phyloP scores from a whole-genome alignment of 1,140 invertebrate species.

The Chironomus tepperi region DNA sequence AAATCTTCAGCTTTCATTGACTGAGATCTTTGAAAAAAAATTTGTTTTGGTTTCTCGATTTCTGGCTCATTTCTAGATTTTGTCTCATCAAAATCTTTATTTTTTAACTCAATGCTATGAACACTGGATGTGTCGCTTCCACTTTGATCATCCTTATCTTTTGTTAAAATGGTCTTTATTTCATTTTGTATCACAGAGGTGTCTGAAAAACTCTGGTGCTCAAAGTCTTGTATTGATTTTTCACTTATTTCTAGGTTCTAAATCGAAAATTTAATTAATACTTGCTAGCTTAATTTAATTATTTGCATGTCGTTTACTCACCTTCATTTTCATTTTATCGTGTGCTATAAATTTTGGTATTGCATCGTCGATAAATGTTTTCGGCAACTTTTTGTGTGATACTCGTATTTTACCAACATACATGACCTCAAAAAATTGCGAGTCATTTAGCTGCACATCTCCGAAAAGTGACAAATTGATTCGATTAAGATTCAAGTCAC shows the following conservation, averaged over 20 bases:
- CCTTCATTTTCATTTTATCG: constrained; percentile 40
- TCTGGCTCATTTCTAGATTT: not conserved
- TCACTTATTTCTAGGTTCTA: not conserved
- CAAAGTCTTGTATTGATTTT: not conserved
- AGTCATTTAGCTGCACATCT: constrained; percentile 72
- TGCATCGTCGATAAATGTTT: constrained; percentile 83
- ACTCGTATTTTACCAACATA: constrained; percentile 84
- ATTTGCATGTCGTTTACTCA: not conserved
- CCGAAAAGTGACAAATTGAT: constrained; percentile 53
- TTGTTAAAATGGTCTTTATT: too few relatives aligned
- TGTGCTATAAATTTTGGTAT: constrained; percentile 72
- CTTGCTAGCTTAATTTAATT: not conserved
- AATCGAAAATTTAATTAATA: too few relatives aligned
- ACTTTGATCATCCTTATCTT: not conserved
- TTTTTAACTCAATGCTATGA: not conserved
- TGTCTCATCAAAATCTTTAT: not conserved
- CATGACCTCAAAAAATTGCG: constrained; percentile 77
- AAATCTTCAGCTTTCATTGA: not conserved
- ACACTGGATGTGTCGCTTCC: not conserved
- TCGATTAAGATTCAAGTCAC: not conserved
- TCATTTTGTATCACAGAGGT: too few relatives aligned
- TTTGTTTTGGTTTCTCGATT: not conserved
- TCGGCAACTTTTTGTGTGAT: constrained; percentile 73
- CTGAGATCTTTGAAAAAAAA: not conserved
- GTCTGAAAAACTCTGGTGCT: too few relatives aligned